These are phyloP conservation scores for Mastomys natalensis DNA, from an alignment of 2,113 vertebrate species.

Conservation along the genomic window DNA sequence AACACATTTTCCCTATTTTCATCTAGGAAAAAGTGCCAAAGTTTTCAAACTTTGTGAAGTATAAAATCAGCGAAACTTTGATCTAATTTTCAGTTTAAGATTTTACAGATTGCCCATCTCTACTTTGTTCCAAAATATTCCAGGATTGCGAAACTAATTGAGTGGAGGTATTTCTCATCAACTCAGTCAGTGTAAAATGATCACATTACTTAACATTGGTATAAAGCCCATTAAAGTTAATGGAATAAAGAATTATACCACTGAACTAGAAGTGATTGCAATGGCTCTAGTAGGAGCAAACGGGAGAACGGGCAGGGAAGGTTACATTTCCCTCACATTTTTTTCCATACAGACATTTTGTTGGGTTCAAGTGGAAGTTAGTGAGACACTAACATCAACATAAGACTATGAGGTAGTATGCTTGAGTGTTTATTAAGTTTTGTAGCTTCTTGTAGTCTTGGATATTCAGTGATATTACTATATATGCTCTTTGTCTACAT, in stretches of 20 bases:
- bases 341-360: not conserved
- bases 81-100: constrained; percentile 47
- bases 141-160: constrained; percentile 73
- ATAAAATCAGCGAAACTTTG: constrained; percentile 12
- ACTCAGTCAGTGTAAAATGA: constrained; percentile 70
- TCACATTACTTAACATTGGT: constrained; percentile 68
- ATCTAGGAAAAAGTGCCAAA: not conserved
- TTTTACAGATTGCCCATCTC: constrained; percentile 54
- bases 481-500: not conserved
- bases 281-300: not conserved
- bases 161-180: constrained; percentile 74
- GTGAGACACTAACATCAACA: accelerated
- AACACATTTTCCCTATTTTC: not conserved
- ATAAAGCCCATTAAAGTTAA: constrained; percentile 73
- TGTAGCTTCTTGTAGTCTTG: not conserved
- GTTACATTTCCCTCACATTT: not conserved
- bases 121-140: constrained; percentile 66
- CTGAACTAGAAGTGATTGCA: constrained; percentile 43
- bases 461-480: not conserved
- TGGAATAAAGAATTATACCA: constrained; percentile 70
- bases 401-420: not conserved
- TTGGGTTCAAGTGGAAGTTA: not conserved
- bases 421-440: not conserved
- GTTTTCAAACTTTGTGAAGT: not conserved
- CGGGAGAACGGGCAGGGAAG: not conserved